These are phyloP conservation scores for Pomacea canaliculata DNA, from an alignment of 2,888 invertebrate genomes.

Conservation along the genomic window DNA sequence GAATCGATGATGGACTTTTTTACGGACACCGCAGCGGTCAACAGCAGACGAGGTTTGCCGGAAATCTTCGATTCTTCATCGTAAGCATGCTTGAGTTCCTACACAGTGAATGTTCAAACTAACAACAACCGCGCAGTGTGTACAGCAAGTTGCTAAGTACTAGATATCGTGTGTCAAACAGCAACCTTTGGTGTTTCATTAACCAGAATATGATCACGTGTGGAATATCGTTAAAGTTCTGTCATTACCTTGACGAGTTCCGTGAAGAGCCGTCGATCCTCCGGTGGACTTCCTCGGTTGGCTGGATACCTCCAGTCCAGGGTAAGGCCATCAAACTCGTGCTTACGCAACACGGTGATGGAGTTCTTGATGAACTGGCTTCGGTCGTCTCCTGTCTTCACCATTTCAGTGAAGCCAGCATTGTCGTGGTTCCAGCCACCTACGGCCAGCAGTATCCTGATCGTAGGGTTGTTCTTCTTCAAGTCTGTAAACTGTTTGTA, in stretches of 20 bases:
- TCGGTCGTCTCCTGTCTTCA: conserved; percentile 42
- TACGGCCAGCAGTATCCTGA: conserved; percentile 86
- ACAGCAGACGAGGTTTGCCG: conserved; percentile 13
- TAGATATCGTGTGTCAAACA: no score
- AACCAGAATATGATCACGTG: no score
- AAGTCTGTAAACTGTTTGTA: conserved; percentile 83
- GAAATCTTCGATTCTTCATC: conserved; percentile 12
- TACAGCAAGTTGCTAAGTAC: background rate
- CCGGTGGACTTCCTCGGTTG: conserved; percentile 60
- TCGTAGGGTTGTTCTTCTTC: conserved; percentile 76
- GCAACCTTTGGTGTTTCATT: no score
- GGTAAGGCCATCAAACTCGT: conserved; percentile 87
- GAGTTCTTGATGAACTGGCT: conserved; percentile 50
- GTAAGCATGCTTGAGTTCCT: conserved; percentile 13
- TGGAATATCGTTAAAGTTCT: no score
- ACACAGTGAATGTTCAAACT: background rate
- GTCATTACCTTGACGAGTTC: conserved; percentile 47
- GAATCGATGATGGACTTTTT: conserved; percentile 19
- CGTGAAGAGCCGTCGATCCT: conserved; percentile 54
- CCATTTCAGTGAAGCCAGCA: conserved; percentile 71
- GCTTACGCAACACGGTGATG: conserved; percentile 49
- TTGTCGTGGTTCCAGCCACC: conserved; percentile 96
- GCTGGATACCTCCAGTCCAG: conserved; percentile 93
- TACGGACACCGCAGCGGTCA: conserved; percentile 26
- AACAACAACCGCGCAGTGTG: background rate